Base-by-base conservation (phyloP, 2,888 invertebrate species). In the Meloe dianella region DNA sequence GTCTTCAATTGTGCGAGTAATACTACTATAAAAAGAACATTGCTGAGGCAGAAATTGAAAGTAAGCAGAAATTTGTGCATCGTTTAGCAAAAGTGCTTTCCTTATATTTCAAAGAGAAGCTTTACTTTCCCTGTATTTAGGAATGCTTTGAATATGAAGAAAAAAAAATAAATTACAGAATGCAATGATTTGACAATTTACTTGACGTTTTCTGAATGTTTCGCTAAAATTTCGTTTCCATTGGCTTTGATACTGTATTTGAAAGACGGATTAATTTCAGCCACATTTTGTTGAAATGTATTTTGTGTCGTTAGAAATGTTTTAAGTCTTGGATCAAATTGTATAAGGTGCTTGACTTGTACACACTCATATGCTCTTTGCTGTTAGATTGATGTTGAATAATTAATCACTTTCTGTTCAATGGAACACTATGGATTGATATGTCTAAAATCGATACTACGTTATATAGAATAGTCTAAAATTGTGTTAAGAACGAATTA, bases 41-140 rank as follows among this genome's bases (percentile, higher is more conserved):
- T 54, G 14, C 24, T 24, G 24, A 24, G 8, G 24, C 24, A 54
- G 54, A 54, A 54, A 54, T 54, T 54, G 54, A 54, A 24, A 54
- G 24, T 54, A 54, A 54, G 54, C 54, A 54, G 22, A 54, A 54
- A 54, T 24, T 54, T 24, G 54, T 54, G 54, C 54, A 54, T 54
- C 54, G 54, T 20, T 54, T 54, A 54, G 14, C 54, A 54, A 24
- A 54, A 54, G 24, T 54, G 22, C 54, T 54, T 24, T 4, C 24
- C 24, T 22, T 8, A n/a, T n/a, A 12, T 24, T 47, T 47, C 20
- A 54, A 54, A 54, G 54, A 12, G 24, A 54, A 54, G 54, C 54
- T 24, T 14, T 54, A 41, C 12, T 17, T 4, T 41, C 17, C n/a
- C n/a, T n/a, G 6, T 5, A 17, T 41, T 14, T 32, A 32, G 24